Percentiles rank a stretch among this genome's conserved stretches.
phyloP scores from a whole-genome alignment of 1,140 invertebrate species.

The Lasioglossum baleicum region DNA sequence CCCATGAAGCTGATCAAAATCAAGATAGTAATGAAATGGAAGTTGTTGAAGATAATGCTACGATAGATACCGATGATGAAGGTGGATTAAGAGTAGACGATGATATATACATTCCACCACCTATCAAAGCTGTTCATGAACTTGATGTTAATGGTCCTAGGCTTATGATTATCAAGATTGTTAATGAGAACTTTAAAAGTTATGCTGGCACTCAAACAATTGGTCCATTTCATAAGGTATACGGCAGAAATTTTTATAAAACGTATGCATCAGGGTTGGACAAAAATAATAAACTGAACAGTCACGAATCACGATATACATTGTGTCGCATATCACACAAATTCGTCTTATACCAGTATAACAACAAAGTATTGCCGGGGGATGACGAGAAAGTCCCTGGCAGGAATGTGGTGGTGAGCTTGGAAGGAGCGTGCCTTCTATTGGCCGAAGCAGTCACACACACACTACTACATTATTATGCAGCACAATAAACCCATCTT shows the following conservation, averaged over 20 bases:
- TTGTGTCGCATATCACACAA: too few species aligned
- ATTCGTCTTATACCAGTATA: too few species aligned
- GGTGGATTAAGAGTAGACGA: constrained; percentile 83
- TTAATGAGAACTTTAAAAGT: constrained; percentile 98
- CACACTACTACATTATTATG: too few species aligned
- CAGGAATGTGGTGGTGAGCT: too few species aligned
- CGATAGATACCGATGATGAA: constrained; percentile 82
- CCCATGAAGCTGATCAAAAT: neutral
- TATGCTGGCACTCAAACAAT: constrained; percentile 91
- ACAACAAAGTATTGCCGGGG: too few species aligned
- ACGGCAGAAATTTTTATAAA: neutral
- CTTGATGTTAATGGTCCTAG: constrained; percentile 87
- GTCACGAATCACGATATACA: too few species aligned
- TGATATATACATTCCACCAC: constrained; percentile 95
- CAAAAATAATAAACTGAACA: too few species aligned
- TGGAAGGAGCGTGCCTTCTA: too few species aligned
- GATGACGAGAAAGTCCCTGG: too few species aligned
- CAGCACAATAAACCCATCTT: too few species aligned
- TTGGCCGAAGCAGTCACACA: too few species aligned
- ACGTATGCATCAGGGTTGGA: neutral
- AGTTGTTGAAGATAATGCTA: constrained; percentile 70
- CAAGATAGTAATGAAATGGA: constrained; percentile 59
- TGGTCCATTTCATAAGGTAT: constrained; percentile 92
- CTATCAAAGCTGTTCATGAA: constrained; percentile 85
- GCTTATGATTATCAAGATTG: constrained; percentile 95